These are phyloP conservation scores for Drosophila infuscata DNA, from an alignment of 2,888 invertebrate species.

Conservation along the genomic window DNA sequence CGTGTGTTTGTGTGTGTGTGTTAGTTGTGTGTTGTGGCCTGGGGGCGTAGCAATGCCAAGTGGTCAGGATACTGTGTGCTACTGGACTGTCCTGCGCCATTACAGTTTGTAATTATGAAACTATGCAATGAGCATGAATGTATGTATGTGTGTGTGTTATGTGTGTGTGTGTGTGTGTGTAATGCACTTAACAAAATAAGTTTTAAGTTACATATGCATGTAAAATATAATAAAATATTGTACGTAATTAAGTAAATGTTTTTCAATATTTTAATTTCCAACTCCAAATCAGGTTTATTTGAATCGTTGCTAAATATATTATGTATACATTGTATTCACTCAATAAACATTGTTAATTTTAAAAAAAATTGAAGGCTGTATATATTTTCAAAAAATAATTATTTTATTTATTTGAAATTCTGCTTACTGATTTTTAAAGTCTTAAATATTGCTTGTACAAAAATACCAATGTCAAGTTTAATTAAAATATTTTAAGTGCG, in stretches of 20 bases:
- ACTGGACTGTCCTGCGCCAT: slow-evolving; percentile 59
- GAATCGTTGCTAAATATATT: neutral
- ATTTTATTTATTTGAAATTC: neutral
- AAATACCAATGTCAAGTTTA: neutral
- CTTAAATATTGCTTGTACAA: neutral
- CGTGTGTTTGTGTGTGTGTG: slow-evolving; percentile 15
- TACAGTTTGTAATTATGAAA: slow-evolving; percentile 74
- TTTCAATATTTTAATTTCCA: neutral
- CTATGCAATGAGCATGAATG: slow-evolving; percentile 52
- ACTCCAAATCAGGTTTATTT: neutral
- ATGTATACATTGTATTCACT: neutral
- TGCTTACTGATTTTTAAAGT: neutral
- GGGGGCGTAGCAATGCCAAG: slow-evolving; percentile 53
- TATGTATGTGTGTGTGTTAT: slow-evolving; percentile 6
- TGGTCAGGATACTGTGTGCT: slow-evolving; percentile 49
- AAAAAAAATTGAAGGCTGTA: neutral
- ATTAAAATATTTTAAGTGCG: too few relatives aligned
- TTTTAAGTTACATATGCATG: neutral
- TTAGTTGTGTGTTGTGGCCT: neutral
- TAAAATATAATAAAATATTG: neutral
- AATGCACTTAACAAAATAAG: neutral
- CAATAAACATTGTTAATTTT: neutral
- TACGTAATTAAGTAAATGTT: neutral
- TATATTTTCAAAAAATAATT: too few relatives aligned
- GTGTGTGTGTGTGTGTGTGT: slow-evolving; percentile 11